These are phyloP conservation scores for Dolomedes plantarius DNA, from an alignment of 2,888 invertebrate genomes.

Conservation along the genomic window DNA sequence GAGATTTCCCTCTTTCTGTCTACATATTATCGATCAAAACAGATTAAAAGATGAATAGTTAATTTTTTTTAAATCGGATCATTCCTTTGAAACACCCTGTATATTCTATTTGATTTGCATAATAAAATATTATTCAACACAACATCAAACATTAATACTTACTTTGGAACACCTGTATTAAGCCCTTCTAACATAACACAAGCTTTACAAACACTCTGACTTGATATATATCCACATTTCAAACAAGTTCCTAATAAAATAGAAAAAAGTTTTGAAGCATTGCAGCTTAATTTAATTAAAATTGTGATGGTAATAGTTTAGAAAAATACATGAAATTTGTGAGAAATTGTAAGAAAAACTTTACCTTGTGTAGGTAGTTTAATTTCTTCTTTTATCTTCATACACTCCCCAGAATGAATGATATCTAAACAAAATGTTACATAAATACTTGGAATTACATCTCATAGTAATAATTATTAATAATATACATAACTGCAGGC, in stretches of 20 bases:
- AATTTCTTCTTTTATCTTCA: constrained; percentile 88
- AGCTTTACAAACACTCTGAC: constrained; percentile 96
- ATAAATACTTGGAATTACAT: too few relatives aligned
- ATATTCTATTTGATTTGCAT: background rate
- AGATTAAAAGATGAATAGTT: too few relatives aligned
- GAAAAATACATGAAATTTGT: background rate
- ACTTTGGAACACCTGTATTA: constrained; percentile 89
- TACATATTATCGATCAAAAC: too few relatives aligned
- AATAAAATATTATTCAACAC: background rate
- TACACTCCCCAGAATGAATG: constrained; percentile 91
- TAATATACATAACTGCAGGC: background rate
- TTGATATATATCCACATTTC: constrained; percentile 89
- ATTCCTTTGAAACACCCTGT: too few relatives aligned
- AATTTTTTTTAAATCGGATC: too few relatives aligned
- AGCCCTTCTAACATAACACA: constrained; percentile 96
- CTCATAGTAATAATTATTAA: too few relatives aligned
- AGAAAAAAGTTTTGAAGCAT: background rate
- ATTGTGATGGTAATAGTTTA: too few relatives aligned
- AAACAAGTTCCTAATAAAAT: constrained; percentile 81
- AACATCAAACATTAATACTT: constrained; percentile 81
- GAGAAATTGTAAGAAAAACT: background rate
- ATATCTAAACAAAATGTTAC: constrained; percentile 82
- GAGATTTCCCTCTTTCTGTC: too few relatives aligned
- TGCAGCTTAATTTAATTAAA: too few relatives aligned
- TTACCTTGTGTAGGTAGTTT: constrained; percentile 86